These are phyloP conservation scores for Lepus europaeus DNA, from an alignment of 2,113 vertebrate species.

Conservation along the genomic window DNA sequence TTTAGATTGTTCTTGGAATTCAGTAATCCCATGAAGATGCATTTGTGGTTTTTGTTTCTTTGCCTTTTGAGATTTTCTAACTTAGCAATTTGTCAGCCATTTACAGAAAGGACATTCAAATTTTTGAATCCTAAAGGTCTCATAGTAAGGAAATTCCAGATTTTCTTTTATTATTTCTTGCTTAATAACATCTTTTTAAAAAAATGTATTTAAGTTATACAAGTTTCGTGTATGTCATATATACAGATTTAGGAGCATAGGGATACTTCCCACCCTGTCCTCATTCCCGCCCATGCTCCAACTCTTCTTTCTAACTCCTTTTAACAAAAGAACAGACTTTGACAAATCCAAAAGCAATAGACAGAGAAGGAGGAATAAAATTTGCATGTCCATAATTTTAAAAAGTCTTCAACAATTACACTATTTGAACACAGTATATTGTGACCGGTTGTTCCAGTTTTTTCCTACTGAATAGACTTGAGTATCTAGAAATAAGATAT, in stretches of 20 bases:
- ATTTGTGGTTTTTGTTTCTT: constrained; percentile 40
- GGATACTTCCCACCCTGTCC: too few relatives aligned
- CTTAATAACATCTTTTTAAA: too few relatives aligned
- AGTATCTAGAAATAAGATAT: constrained; percentile 49
- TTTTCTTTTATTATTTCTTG: neutral
- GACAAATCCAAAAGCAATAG: neutral
- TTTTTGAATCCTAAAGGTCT: constrained; percentile 26
- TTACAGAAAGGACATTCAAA: constrained; percentile 46
- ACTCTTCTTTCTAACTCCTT: neutral
- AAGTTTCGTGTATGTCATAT: too few relatives aligned
- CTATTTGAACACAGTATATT: constrained; percentile 34
- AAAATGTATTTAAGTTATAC: too few relatives aligned
- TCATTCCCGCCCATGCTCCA: too few relatives aligned
- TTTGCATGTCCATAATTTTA: neutral
- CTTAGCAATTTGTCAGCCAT: neutral
- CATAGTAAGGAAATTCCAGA: constrained; percentile 3
- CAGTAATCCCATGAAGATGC: constrained; percentile 1
- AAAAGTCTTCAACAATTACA: neutral
- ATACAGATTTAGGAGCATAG: too few relatives aligned
- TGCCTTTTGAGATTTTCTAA: constrained; percentile 42
- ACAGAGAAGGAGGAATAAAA: constrained; percentile 29
- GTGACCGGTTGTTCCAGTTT: neutral
- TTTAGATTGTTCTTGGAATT: constrained; percentile 42
- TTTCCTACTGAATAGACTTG: constrained; percentile 6
- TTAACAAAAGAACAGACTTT: neutral